Evolutionary conservation across 1,140 invertebrate genomes (phyloP).

Genomic region (Philotrypesis tridentata): DNA sequence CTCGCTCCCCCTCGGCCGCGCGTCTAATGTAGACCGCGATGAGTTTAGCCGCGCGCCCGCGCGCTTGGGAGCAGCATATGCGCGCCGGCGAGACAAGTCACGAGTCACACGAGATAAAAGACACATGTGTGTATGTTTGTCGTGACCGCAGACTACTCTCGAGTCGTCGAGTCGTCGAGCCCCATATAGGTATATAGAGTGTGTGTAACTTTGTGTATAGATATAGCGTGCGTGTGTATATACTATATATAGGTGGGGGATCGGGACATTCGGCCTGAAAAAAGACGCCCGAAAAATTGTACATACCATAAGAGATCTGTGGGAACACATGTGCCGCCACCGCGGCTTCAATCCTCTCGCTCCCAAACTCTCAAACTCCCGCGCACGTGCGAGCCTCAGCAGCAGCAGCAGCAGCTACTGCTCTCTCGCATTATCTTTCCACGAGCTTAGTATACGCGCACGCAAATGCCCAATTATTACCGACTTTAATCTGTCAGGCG

Average conservation of each 20-base stretch:
- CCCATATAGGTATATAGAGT: background rate
- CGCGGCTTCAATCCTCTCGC: background rate
- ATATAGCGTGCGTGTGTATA: background rate
- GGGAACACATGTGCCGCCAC: conserved; percentile 57
- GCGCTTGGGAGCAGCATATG: background rate
- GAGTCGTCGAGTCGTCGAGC: background rate
- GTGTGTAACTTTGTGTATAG: too few species aligned
- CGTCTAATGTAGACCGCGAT: too few species aligned
- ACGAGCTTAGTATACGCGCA: too few species aligned
- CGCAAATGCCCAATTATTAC: too few species aligned
- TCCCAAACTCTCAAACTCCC: conserved; percentile 50
- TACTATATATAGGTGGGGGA: background rate
- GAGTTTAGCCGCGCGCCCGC: background rate
- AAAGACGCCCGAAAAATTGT: conserved; percentile 54
- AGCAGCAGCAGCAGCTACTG: background rate
- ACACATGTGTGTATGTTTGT: conserved; percentile 35
- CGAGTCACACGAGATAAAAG: conserved; percentile 42
- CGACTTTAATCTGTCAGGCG: too few species aligned
- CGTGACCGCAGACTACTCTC: background rate
- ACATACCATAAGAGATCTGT: conserved; percentile 52
- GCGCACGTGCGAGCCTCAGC: conserved; percentile 22
- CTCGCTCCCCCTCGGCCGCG: background rate
- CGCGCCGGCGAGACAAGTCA: conserved; percentile 15
- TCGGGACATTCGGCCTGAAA: conserved; percentile 5
- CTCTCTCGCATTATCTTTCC: background rate